Conservation (phyloP, 35 echinoderm and acorn worm genomes). For the Holothuria glaberrima region DNA sequence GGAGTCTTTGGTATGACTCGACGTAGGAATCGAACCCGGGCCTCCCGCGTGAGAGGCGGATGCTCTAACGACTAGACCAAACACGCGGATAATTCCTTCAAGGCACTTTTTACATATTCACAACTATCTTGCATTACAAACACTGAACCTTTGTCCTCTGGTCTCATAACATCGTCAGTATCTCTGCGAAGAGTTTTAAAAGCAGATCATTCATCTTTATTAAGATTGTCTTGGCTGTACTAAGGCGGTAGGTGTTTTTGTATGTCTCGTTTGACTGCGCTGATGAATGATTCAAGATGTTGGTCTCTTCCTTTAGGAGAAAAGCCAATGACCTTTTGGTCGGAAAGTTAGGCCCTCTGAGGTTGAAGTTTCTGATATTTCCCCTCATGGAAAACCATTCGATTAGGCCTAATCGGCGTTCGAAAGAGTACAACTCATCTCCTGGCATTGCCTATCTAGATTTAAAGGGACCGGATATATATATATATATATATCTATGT, state of each 20-base stretch:
- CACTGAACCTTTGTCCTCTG: neutral
- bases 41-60: too few species aligned
- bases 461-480: neutral
- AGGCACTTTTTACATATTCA: constrained; percentile 25
- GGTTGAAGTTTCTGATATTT: neutral
- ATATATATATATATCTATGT: too few species aligned
- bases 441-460: neutral
- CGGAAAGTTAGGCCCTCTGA: neutral
- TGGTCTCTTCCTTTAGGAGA: constrained; percentile 6
- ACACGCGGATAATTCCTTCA: constrained; percentile 15
- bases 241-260: constrained; percentile 9
- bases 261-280: constrained; percentile 14
- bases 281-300: constrained; percentile 10
- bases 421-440: constrained; percentile 5
- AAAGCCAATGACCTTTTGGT: neutral
- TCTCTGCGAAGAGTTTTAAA: neutral
- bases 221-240: constrained; percentile 7
- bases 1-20: too few species aligned
- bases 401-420: constrained; percentile 26
- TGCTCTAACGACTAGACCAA: too few species aligned
- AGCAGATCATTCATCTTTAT: neutral
- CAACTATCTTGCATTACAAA: neutral
- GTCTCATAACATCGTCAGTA: neutral
- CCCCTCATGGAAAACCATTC: constrained; percentile 7
- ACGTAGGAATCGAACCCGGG: too few species aligned